Evolutionary conservation across 2,797 vertebrate species (phyloP).

Genomic region (Heliangelus exortis): DNA sequence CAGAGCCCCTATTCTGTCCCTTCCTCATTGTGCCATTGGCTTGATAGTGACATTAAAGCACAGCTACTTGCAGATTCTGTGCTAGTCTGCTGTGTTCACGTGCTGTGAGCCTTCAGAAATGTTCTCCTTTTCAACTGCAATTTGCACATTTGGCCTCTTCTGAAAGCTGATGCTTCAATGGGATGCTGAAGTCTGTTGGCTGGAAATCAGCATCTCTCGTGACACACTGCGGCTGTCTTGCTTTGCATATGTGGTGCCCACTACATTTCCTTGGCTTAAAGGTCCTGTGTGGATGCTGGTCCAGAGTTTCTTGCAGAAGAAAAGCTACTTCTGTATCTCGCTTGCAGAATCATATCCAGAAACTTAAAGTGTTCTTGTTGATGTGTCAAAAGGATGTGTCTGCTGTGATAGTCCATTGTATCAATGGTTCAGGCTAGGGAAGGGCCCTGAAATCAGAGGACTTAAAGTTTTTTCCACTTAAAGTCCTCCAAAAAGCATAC

Average conservation of each 20-base stretch:
- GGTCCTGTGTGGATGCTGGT: not conserved
- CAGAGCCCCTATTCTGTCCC: not conserved
- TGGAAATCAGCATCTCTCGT: not conserved
- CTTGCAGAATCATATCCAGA: not conserved
- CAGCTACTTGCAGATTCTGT: conserved; percentile 25
- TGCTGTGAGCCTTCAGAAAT: conserved; percentile 2
- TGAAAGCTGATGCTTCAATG: conserved; percentile 40
- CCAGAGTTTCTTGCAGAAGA: not conserved
- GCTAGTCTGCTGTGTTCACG: not conserved
- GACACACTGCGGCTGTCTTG: not conserved
- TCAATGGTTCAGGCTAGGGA: not conserved
- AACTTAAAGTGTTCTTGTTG: not conserved
- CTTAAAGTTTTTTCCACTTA: not conserved
- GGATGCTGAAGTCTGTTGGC: conserved; percentile 5
- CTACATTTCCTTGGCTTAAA: not conserved
- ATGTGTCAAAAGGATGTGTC: not conserved
- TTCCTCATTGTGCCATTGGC: not conserved
- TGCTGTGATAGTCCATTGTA: not conserved
- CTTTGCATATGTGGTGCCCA: not conserved
- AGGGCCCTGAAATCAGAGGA: not conserved
- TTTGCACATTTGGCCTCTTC: conserved; percentile 50
- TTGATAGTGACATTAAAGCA: conserved; percentile 13
- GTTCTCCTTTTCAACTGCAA: conserved; percentile 39
- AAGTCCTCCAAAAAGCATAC: not conserved
- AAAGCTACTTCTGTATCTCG: not conserved